These are phyloP conservation scores for Ceyx melanurus DNA, from an alignment of 2,113 vertebrate species.

Conservation along the genomic window DNA sequence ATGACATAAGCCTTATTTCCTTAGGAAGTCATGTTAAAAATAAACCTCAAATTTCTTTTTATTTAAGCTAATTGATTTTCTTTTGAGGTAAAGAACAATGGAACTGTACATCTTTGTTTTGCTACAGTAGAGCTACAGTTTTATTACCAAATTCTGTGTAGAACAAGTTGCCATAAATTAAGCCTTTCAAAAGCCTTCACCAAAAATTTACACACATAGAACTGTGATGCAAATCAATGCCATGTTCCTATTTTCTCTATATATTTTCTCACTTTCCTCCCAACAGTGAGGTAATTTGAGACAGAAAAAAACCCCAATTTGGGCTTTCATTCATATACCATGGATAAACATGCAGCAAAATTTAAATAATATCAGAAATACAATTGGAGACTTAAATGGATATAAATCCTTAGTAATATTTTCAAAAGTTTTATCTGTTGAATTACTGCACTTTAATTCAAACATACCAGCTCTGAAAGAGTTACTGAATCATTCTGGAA, in stretches of 20 bases:
- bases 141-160: not conserved
- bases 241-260: not conserved
- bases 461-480: not conserved
- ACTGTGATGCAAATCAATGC: not conserved
- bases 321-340: not conserved
- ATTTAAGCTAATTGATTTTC: not conserved
- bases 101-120: not conserved
- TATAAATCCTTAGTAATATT: not conserved
- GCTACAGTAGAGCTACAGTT: not conserved
- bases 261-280: not conserved
- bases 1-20: conserved; percentile 27
- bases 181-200: not conserved
- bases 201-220: not conserved
- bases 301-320: not conserved
- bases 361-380: not conserved
- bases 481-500: not conserved
- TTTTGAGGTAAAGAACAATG: not conserved
- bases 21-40: conserved; percentile 35
- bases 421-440: not conserved
- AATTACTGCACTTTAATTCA: not conserved
- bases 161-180: not conserved
- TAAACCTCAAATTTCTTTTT: not conserved
- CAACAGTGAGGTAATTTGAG: not conserved
- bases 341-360: not conserved
- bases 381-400: not conserved